phyloP scores from a whole-genome alignment of 2,888 invertebrate species.

The Piscicola geometra region DNA sequence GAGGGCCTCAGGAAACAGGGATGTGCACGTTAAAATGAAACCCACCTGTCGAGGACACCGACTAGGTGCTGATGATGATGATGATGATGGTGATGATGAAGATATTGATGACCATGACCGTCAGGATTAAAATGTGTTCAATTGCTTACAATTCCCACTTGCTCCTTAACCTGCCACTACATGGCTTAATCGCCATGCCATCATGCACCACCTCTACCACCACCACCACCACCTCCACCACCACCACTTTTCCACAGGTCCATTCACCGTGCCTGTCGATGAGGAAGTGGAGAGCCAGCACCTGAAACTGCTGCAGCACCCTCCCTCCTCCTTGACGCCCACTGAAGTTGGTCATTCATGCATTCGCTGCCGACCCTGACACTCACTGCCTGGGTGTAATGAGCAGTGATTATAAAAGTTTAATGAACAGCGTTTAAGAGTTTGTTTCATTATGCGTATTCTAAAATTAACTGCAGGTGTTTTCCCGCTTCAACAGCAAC shows the following conservation, averaged over 20 bases:
- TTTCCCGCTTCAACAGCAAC: conserved; percentile 88
- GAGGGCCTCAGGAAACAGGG: conserved; percentile 89
- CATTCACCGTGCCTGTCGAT: conserved; percentile 75
- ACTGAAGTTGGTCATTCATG: conserved; percentile 62
- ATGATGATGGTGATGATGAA: too few species aligned
- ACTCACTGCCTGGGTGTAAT: background rate
- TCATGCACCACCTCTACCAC: too few species aligned
- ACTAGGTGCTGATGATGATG: conserved; percentile 60
- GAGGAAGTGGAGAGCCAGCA: conserved; percentile 91
- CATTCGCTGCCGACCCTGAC: background rate
- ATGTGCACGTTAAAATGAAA: conserved; percentile 85
- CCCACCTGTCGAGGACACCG: conserved; percentile 79
- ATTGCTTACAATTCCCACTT: too few species aligned
- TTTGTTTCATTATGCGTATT: background rate
- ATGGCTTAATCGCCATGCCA: too few species aligned
- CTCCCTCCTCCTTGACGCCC: conserved; percentile 65
- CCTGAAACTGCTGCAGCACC: conserved; percentile 70
- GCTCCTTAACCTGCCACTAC: too few species aligned
- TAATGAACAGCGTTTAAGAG: background rate
- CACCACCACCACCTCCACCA: background rate
- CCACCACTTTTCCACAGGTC: conserved; percentile 52
- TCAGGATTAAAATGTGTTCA: too few species aligned
- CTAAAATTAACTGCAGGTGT: conserved; percentile 59
- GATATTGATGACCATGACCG: too few species aligned
- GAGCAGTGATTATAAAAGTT: background rate